Base-by-base conservation (phyloP, 2,888 invertebrate genomes). In the Invenusta paracnida region DNA sequence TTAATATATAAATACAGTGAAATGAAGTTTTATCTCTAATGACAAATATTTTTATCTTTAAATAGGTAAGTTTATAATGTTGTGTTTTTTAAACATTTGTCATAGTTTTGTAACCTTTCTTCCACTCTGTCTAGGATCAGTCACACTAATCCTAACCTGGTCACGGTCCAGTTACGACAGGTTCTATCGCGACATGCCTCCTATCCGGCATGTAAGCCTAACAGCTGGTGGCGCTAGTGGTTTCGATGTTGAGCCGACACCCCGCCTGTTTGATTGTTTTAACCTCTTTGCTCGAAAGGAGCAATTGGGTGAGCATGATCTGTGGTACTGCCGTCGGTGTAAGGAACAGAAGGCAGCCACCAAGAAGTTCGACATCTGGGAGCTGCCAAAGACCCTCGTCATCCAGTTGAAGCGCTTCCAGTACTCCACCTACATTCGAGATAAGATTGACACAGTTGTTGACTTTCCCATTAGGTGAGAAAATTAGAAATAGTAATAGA, bases 391-490 rank as follows among this genome's bases (percentile, higher is more conserved):
- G 0, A 30, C 84, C 0, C 66, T 87, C 0, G 79, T 87, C 13
- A 30, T 87, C 28, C 87, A 87, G 66, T 87, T 87, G 48, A 87
- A 87, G 73, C 48, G 87, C 1, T 87, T 87, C 30, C 67, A 23
- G 0, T 67, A 27, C n/a, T 25, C 27, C 29, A 17, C 17, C 1
- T 0, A 82, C 27, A 67, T 23, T 5, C 31, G 66, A n/a, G 30
- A 85, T 0, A 87, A 87, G 73, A 81, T 87, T 23, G 79, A 84
- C 30, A 85, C 86, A 13, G 25, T 67, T 13, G 82, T 87, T 30
- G 27, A 87, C n/a, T 87, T 82, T 79, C 87, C 87, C 11, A 27
- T 87, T 25, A 84, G 27, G 85, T 85, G 84, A 85, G 85, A 23
- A 2, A 84, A 23, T 84, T 66, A 66, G n/a, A 66, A 66, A 66